These are phyloP conservation scores for Trachelus stipa DNA, from an alignment of 2,888 invertebrate species.

Conservation along the genomic window DNA sequence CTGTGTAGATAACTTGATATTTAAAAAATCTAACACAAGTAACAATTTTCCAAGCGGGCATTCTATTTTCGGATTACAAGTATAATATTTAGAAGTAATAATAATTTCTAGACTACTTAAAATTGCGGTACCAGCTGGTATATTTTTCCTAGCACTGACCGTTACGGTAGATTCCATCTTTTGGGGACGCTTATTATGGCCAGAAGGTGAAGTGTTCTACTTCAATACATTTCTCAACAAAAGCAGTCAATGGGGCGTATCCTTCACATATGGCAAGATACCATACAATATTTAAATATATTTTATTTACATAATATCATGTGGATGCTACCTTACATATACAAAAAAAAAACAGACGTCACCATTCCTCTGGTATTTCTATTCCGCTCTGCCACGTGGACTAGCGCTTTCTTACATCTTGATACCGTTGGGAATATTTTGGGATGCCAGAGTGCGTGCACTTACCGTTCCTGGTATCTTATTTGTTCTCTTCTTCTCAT, in stretches of 20 bases:
- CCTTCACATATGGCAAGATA: constrained; percentile 70
- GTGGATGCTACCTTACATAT: constrained; percentile 58
- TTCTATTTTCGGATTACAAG: not conserved
- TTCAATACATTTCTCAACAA: constrained; percentile 95
- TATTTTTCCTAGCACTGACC: constrained; percentile 77
- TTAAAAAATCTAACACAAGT: not conserved
- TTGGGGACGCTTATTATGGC: constrained; percentile 93
- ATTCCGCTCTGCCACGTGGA: constrained; percentile 94
- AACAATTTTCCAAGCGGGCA: not conserved
- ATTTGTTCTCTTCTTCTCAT: constrained; percentile 91
- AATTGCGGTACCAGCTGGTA: constrained; percentile 78
- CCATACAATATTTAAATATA: not conserved
- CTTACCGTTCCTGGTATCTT: constrained; percentile 78
- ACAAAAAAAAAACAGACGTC: constrained; percentile 74
- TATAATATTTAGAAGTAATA: constrained; percentile 10
- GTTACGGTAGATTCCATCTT: constrained; percentile 90
- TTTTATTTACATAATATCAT: constrained; percentile 1
- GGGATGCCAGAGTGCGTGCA: constrained; percentile 79
- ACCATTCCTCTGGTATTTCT: constrained; percentile 98
- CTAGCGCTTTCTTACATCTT: constrained; percentile 85
- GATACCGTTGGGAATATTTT: constrained; percentile 80
- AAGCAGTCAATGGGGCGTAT: constrained; percentile 97
- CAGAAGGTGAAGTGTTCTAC: constrained; percentile 97
- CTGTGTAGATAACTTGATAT: not conserved
- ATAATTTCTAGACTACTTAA: constrained; percentile 74